phyloP scores from a whole-genome alignment of 2,113 vertebrate species.

The Crotalus tigris region DNA sequence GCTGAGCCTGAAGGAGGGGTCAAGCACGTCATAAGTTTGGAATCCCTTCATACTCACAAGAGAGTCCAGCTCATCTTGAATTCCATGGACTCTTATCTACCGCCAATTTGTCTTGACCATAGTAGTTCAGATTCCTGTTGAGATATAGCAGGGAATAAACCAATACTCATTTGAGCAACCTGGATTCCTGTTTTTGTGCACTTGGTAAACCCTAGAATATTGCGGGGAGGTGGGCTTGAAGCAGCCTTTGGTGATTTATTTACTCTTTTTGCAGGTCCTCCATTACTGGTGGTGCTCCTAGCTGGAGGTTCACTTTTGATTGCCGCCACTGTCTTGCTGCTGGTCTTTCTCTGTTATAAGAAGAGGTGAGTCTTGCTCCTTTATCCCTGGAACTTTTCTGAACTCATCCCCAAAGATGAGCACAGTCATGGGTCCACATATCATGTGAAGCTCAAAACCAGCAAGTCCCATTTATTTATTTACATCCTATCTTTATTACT shows the following conservation, averaged over 20 bases:
- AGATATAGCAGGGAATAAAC: neutral
- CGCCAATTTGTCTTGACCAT: neutral
- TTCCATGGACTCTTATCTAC: neutral
- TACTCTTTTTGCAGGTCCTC: conserved; percentile 40
- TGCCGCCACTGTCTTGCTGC: conserved; percentile 71
- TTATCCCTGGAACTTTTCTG: neutral
- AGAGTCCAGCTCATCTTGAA: neutral
- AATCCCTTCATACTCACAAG: neutral
- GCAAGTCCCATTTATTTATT: neutral
- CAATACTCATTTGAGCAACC: neutral
- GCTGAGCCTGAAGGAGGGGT: neutral
- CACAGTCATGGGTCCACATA: neutral
- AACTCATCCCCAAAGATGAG: neutral
- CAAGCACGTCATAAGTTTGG: neutral
- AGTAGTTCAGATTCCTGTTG: neutral
- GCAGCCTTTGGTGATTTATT: neutral
- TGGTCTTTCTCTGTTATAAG: conserved; percentile 74
- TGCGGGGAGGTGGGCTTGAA: neutral
- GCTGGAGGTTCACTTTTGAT: conserved; percentile 70
- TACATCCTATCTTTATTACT: neutral
- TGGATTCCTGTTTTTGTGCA: neutral
- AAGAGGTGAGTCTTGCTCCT: conserved; percentile 72
- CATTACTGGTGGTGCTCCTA: conserved; percentile 68
- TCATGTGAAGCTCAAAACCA: neutral
- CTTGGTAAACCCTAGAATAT: neutral